Conservation (phyloP, 2,113 vertebrate genomes). For the Chascanopsetta lugubris region DNA sequence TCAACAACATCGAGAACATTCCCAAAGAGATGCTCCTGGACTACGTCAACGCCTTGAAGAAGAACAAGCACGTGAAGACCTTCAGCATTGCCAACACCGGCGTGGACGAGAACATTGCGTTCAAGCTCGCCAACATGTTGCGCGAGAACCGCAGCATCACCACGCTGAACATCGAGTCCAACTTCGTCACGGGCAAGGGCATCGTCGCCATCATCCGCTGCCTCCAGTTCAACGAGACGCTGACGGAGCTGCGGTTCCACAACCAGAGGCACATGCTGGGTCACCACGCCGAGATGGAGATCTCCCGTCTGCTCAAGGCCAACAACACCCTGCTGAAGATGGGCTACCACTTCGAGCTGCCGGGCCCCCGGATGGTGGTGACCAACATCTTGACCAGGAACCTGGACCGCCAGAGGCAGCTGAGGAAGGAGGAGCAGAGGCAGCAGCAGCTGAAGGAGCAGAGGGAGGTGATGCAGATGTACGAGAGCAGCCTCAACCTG, state of each 20-base stretch:
- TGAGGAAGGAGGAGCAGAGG: slow-evolving; percentile 89
- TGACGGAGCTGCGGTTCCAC: slow-evolving; percentile 96
- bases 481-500: slow-evolving; percentile 88
- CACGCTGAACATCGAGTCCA: slow-evolving; percentile 94
- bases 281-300: slow-evolving; percentile 97
- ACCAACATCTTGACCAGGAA: slow-evolving; percentile 95
- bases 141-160: slow-evolving; percentile 93
- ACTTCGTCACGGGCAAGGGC: slow-evolving; percentile 93
- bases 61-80: slow-evolving; percentile 89
- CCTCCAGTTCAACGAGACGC: slow-evolving; percentile 94
- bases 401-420: slow-evolving; percentile 91
- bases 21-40: slow-evolving; percentile 95
- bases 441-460: slow-evolving; percentile 90
- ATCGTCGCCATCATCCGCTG: slow-evolving; percentile 94
- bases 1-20: slow-evolving; percentile 99
- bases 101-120: slow-evolving; percentile 89
- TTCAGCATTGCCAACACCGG: slow-evolving; percentile 96
- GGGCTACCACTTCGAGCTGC: slow-evolving; percentile 96
- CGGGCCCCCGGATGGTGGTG: slow-evolving; percentile 96
- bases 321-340: slow-evolving; percentile 94
- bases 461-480: slow-evolving; percentile 85
- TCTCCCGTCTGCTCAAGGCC: slow-evolving; percentile 91
- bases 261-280: slow-evolving; percentile 98
- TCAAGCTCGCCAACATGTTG: slow-evolving; percentile 92
- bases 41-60: slow-evolving; percentile 91